These are phyloP conservation scores for Paragorgia papillata DNA, from an alignment of 92 coral and sea anemone species.

Conservation along the genomic window DNA sequence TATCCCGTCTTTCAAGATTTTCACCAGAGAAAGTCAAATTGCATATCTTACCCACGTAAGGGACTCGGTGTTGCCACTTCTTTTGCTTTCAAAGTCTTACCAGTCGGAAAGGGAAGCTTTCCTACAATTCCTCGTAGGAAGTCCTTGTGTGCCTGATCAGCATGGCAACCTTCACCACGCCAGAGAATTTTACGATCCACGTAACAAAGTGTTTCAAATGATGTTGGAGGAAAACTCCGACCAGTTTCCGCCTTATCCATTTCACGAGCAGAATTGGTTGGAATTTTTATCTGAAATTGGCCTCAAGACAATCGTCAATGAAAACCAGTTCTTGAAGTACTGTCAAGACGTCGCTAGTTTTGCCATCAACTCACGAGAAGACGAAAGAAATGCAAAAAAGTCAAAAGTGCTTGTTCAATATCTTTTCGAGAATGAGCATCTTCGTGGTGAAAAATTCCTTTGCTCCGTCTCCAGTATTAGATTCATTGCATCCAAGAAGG, in stretches of 20 bases:
- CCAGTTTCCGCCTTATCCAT: slow-evolving; percentile 70
- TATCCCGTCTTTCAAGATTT: slow-evolving; percentile 62
- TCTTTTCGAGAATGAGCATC: slow-evolving; percentile 37
- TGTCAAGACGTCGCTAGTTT: slow-evolving; percentile 59
- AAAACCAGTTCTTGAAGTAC: slow-evolving; percentile 63
- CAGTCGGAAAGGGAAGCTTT: slow-evolving; percentile 14
- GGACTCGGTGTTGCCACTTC: slow-evolving; percentile 39
- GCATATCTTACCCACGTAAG: slow-evolving; percentile 61
- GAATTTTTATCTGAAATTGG: slow-evolving; percentile 67
- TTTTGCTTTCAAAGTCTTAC: slow-evolving; percentile 29
- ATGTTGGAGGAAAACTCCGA: slow-evolving; percentile 57
- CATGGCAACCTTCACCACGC: slow-evolving; percentile 62
- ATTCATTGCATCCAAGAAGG: slow-evolving; percentile 63
- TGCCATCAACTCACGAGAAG: not conserved
- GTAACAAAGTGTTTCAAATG: slow-evolving; percentile 64
- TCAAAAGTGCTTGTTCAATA: slow-evolving; percentile 60
- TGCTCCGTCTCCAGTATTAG: slow-evolving; percentile 54
- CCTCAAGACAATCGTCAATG: slow-evolving; percentile 48
- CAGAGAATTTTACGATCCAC: slow-evolving; percentile 72
- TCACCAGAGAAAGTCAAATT: slow-evolving; percentile 60
- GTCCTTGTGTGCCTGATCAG: slow-evolving; percentile 70
- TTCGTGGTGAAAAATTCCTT: slow-evolving; percentile 56
- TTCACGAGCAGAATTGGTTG: slow-evolving; percentile 60
- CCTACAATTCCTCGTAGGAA: slow-evolving; percentile 39
- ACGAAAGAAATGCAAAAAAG: slow-evolving; percentile 47